Conservation (phyloP, 64 coral and sea anemone species). For the Pachyseris speciosa region DNA sequence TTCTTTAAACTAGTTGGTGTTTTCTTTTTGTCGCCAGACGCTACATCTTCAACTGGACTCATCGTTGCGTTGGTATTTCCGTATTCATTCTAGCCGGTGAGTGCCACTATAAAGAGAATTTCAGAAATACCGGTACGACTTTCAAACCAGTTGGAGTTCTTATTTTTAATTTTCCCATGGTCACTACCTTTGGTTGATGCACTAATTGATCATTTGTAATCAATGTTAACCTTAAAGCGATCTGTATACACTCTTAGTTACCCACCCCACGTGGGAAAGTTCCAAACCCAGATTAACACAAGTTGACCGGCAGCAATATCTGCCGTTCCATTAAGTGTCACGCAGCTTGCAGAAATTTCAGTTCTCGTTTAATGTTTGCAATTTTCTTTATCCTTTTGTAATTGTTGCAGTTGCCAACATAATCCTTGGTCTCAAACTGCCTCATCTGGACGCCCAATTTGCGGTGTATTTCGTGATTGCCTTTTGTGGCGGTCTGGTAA, state of each 20-base stretch:
- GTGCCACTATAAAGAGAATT: too few relatives aligned
- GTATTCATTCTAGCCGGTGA: conserved; percentile 47
- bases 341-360: background rate
- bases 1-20: background rate
- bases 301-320: too few relatives aligned
- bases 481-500: background rate
- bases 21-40: conserved; percentile 14
- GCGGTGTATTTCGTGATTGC: background rate
- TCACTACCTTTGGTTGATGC: too few relatives aligned
- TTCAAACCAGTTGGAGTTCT: too few relatives aligned
- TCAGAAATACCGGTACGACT: too few relatives aligned
- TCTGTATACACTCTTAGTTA: too few relatives aligned
- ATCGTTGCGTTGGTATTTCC: conserved; percentile 51
- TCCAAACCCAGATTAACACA: too few relatives aligned
- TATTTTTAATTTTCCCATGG: background rate
- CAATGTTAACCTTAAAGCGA: too few relatives aligned
- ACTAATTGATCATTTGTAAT: too few relatives aligned
- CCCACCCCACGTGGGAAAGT: too few relatives aligned
- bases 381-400: background rate
- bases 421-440: background rate
- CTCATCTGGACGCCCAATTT: background rate
- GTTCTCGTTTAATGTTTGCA: background rate
- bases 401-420: background rate
- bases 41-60: conserved; percentile 62
- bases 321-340: too few relatives aligned